phyloP scores from a whole-genome alignment of 2,113 vertebrate species.

The Burhinus bistriatus region DNA sequence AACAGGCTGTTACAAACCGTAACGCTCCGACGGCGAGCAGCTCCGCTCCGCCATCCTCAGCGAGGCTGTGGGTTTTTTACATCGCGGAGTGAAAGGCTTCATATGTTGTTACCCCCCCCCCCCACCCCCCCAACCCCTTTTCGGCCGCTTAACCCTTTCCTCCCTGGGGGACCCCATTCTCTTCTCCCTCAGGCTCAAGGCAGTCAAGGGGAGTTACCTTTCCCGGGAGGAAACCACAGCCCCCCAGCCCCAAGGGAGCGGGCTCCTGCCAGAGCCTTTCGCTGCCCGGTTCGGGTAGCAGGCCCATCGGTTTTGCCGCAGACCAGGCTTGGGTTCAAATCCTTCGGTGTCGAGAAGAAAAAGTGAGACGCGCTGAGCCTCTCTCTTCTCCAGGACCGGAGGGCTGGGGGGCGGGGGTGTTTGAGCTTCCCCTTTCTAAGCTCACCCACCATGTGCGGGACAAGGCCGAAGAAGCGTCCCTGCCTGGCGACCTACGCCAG shows the following conservation, averaged over 20 bases:
- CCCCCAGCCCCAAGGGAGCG: neutral
- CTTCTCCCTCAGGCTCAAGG: neutral
- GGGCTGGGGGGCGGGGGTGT: no score
- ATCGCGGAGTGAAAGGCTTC: constrained; percentile 67
- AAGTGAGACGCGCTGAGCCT: neutral
- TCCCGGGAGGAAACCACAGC: neutral
- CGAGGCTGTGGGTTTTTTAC: neutral
- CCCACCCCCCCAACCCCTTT: neutral
- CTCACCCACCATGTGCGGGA: neutral
- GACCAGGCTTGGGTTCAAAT: neutral
- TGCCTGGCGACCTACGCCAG: neutral
- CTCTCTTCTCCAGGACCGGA: neutral
- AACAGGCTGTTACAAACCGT: constrained; percentile 35
- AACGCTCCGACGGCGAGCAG: neutral
- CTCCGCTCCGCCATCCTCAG: neutral
- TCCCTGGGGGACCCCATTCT: neutral
- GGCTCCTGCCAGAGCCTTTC: neutral
- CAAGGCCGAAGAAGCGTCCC: neutral
- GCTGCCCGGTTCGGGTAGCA: neutral
- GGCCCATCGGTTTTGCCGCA: neutral
- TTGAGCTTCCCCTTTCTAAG: neutral
- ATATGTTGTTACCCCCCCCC: neutral
- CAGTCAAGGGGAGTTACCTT: neutral
- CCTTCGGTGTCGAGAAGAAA: neutral
- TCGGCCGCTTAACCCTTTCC: constrained; percentile 65